A percentile compares a stretch with the other conserved stretches of the same genome.
These are phyloP conservation scores for Chrysolina oricalcia DNA, from an alignment of 2,888 invertebrate species.

Conservation along the genomic window DNA sequence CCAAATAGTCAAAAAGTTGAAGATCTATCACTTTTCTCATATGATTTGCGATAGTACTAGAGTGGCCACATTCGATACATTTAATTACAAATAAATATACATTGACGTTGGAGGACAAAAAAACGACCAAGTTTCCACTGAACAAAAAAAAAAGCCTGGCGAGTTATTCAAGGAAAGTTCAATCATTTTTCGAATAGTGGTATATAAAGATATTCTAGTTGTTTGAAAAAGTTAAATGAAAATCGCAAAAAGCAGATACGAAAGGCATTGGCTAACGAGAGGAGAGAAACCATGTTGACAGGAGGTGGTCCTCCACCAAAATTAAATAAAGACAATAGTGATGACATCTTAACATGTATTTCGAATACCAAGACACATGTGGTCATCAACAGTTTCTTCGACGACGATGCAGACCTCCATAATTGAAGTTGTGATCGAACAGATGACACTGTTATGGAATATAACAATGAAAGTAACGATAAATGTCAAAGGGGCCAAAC, in stretches of 20 bases:
- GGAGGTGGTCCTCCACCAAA: not conserved
- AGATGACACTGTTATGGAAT: too few species aligned
- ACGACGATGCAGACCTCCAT: not conserved
- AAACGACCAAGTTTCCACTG: constrained; percentile 3
- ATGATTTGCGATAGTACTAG: too few species aligned
- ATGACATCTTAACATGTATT: not conserved
- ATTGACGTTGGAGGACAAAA: constrained; percentile 24
- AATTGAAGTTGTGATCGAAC: too few species aligned
- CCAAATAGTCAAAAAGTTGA: too few species aligned
- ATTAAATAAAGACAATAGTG: not conserved
- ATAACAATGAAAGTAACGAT: too few species aligned
- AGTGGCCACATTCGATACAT: not conserved
- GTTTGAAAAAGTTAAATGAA: constrained; percentile 27
- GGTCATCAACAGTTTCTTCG: not conserved
- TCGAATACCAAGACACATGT: not conserved
- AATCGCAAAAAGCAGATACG: constrained; percentile 26
- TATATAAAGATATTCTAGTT: constrained; percentile 18
- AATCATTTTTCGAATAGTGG: not conserved
- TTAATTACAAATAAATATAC: constrained; percentile 4
- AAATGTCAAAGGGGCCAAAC: too few species aligned
- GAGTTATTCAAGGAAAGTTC: not conserved
- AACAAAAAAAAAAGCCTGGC: constrained; percentile 23
- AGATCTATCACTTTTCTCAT: too few species aligned
- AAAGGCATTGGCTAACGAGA: constrained; percentile 25
- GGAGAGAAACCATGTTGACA: constrained; percentile 9